Percentiles rank a stretch among this genome's conserved stretches.
Conservation (phyloP, 2,113 vertebrate genomes). For the Hoplias malabaricus region DNA sequence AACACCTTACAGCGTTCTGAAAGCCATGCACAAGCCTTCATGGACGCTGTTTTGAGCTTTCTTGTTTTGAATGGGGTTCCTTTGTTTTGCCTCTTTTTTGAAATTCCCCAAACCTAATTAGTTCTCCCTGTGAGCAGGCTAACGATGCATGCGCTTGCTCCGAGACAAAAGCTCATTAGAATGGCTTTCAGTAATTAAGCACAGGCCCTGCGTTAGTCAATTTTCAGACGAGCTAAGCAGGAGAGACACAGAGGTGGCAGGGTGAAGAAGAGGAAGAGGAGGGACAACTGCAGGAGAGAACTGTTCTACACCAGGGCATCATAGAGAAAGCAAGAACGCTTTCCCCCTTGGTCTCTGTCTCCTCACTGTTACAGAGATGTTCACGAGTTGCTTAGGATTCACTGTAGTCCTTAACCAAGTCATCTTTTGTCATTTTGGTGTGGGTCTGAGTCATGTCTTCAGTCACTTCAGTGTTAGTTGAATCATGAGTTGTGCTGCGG, state of each 20-base stretch:
- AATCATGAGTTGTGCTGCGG: too few relatives aligned
- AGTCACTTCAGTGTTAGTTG: too few relatives aligned
- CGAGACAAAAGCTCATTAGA: slow-evolving; percentile 57
- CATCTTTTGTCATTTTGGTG: too few relatives aligned
- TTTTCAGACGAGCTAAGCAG: slow-evolving; percentile 35
- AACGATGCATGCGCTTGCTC: slow-evolving; percentile 67
- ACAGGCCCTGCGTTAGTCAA: slow-evolving; percentile 53
- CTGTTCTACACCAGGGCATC: slow-evolving; percentile 29
- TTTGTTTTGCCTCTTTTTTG: slow-evolving; percentile 65
- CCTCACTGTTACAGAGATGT: too few relatives aligned
- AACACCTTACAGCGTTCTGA: slow-evolving; percentile 4
- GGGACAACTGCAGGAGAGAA: not conserved
- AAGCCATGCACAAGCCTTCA: not conserved
- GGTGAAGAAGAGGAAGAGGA: not conserved
- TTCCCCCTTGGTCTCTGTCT: too few relatives aligned
- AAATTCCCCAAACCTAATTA: slow-evolving; percentile 64
- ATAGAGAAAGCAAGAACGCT: not conserved
- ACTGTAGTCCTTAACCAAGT: too few relatives aligned
- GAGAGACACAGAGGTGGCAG: slow-evolving; percentile 16
- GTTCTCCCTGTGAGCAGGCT: slow-evolving; percentile 69
- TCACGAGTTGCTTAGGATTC: too few relatives aligned
- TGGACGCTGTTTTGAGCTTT: slow-evolving; percentile 54
- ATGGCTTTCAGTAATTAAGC: slow-evolving; percentile 59
- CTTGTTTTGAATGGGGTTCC: slow-evolving; percentile 39
- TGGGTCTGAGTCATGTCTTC: too few relatives aligned